A percentile compares a stretch with the other conserved stretches of the same genome.
phyloP scores from a whole-genome alignment of 2,888 invertebrate genomes.

The Stenoptilia bipunctidactyla region DNA sequence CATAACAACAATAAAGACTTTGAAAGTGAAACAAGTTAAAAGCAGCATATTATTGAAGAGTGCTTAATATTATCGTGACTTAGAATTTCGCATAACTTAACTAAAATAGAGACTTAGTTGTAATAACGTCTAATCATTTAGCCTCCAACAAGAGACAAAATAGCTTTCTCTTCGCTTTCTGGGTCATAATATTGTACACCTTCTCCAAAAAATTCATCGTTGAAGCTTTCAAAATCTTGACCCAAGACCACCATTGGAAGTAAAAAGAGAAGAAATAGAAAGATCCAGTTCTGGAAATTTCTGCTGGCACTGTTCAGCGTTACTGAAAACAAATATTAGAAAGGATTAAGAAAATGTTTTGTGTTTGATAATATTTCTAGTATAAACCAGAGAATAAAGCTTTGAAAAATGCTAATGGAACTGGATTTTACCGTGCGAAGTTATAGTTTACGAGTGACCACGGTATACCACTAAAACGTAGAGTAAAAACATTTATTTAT shows the following conservation, averaged over 20 bases:
- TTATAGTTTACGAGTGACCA: too few relatives aligned
- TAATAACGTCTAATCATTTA: neutral
- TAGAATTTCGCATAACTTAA: slow-evolving; percentile 13
- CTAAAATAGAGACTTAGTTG: slow-evolving; percentile 17
- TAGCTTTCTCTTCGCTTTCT: slow-evolving; percentile 7
- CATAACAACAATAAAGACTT: too few relatives aligned
- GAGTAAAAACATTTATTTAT: too few relatives aligned
- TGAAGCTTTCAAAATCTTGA: slow-evolving; percentile 24
- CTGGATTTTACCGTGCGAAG: too few relatives aligned
- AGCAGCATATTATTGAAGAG: too few relatives aligned
- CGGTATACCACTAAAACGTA: too few relatives aligned
- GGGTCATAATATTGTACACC: slow-evolving; percentile 9
- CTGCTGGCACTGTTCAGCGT: slow-evolving; percentile 39
- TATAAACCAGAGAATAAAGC: too few relatives aligned
- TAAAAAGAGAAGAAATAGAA: slow-evolving; percentile 39
- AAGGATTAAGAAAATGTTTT: neutral
- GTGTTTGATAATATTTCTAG: too few relatives aligned
- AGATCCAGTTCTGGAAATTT: slow-evolving; percentile 38
- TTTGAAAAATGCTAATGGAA: too few relatives aligned
- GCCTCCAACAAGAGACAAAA: slow-evolving; percentile 31
- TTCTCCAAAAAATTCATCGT: slow-evolving; percentile 22
- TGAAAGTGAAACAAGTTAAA: too few relatives aligned
- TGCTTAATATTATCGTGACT: neutral
- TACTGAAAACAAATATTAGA: too few relatives aligned
- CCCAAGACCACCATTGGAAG: slow-evolving; percentile 36